These are phyloP conservation scores for Cabera pusaria DNA, from an alignment of 2,888 invertebrate species.

Conservation along the genomic window DNA sequence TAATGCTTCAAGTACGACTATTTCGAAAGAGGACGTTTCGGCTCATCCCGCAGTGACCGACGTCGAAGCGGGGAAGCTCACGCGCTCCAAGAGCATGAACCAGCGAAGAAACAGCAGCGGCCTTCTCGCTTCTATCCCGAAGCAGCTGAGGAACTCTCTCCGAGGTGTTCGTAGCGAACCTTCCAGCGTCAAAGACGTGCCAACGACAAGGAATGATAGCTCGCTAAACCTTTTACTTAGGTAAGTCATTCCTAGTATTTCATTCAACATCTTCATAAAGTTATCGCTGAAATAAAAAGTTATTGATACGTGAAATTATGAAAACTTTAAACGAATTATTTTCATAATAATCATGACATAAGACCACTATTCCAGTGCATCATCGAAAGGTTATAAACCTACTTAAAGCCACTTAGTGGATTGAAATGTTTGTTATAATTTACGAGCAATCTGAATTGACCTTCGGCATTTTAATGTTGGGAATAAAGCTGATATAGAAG, in stretches of 20 bases:
- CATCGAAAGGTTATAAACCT: slow-evolving; percentile 4
- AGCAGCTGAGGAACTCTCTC: slow-evolving; percentile 76
- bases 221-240: slow-evolving; percentile 77
- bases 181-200: slow-evolving; percentile 76
- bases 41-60: slow-evolving; percentile 55
- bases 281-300: too few relatives aligned
- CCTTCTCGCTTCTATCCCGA: slow-evolving; percentile 79
- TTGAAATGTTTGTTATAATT: slow-evolving; percentile 20
- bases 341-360: slow-evolving; percentile 3
- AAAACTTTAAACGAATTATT: too few relatives aligned
- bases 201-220: slow-evolving; percentile 76
- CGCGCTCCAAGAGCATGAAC: slow-evolving; percentile 75
- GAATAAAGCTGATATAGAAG: slow-evolving; percentile 7
- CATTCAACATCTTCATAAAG: too few relatives aligned
- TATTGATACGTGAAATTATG: too few relatives aligned
- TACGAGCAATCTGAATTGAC: slow-evolving; percentile 28
- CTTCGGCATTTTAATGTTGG: slow-evolving; percentile 25
- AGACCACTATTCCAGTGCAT: slow-evolving; percentile 2
- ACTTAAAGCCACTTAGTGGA: slow-evolving; percentile 3
- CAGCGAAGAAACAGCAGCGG: slow-evolving; percentile 79
- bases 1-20: slow-evolving; percentile 69
- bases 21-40: slow-evolving; percentile 62
- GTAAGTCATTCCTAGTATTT: too few relatives aligned
- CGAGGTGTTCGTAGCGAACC: slow-evolving; percentile 78
- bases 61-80: slow-evolving; percentile 68